A percentile compares a stretch with the other conserved stretches of the same genome.
These are phyloP conservation scores for Entelurus aequoreus DNA, from an alignment of 2,113 vertebrate genomes.

Conservation along the genomic window DNA sequence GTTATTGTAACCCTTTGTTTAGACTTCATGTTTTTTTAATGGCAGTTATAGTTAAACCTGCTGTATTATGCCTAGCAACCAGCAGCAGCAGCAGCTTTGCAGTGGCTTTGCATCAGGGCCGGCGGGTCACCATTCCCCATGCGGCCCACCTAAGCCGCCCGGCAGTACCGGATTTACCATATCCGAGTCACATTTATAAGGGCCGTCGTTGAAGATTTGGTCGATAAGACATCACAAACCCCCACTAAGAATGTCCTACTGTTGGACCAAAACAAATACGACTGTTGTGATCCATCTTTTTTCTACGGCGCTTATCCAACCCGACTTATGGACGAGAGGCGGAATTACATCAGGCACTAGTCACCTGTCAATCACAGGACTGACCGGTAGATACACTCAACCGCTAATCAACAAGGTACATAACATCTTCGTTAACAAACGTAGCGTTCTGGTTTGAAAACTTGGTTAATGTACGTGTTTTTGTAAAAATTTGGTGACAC, in stretches of 20 bases:
- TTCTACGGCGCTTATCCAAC: neutral
- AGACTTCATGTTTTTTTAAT: too few relatives aligned
- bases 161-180: neutral
- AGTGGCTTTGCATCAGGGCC: neutral
- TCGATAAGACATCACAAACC: neutral
- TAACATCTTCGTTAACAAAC: too few relatives aligned
- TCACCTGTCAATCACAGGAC: neutral
- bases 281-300: neutral
- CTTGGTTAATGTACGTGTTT: too few relatives aligned
- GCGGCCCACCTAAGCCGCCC: conserved; percentile 2
- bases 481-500: too few relatives aligned
- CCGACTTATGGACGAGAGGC: neutral
- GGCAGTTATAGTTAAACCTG: too few relatives aligned
- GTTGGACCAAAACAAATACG: neutral
- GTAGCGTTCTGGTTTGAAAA: too few relatives aligned
- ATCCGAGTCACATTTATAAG: neutral
- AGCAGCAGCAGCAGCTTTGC: neutral
- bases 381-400: neutral
- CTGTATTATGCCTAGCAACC: too few relatives aligned
- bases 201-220: neutral
- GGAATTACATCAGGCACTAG: too few relatives aligned
- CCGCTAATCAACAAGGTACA: neutral
- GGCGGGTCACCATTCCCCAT: neutral
- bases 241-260: neutral
- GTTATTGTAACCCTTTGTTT: too few relatives aligned